Evolutionary conservation across 1,140 invertebrate genomes (phyloP).

Genomic region (Caenorhabditis inopinata): DNA sequence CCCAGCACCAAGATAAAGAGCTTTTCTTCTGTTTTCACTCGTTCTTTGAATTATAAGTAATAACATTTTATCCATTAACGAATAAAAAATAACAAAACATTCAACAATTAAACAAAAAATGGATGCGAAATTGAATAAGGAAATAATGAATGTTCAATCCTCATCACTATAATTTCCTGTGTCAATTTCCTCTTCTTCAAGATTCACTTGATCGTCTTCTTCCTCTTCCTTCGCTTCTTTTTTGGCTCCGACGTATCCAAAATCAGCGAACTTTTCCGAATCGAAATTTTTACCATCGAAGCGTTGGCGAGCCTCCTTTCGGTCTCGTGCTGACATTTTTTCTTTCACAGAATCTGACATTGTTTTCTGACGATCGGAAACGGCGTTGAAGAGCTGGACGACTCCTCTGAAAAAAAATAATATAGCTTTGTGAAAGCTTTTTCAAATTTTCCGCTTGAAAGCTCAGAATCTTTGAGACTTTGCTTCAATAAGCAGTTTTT

Average conservation of each 20-base stretch:
- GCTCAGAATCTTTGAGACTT: no score
- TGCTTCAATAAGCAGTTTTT: no score
- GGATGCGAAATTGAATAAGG: background rate
- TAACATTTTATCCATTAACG: background rate
- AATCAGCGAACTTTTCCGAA: background rate
- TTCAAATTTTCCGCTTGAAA: no score
- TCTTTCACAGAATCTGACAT: constrained; percentile 29
- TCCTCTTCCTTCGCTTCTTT: constrained; percentile 28
- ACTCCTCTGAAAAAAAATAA: constrained; percentile 38
- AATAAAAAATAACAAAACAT: background rate
- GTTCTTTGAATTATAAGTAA: background rate
- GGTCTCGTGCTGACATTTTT: constrained; percentile 18
- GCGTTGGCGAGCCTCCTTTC: constrained; percentile 1
- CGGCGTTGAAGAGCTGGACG: constrained; percentile 44
- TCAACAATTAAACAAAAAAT: background rate
- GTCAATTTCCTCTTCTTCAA: constrained; percentile 4
- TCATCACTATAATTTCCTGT: constrained; percentile 25
- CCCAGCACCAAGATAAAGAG: background rate
- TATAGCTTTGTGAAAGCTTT: no score
- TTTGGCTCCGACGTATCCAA: background rate
- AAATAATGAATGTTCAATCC: background rate
- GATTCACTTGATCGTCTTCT: constrained; percentile 16
- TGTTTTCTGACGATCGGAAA: constrained; percentile 37
- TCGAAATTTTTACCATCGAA: constrained; percentile 24
- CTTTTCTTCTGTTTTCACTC: background rate